A percentile compares a stretch with the other conserved stretches of the same genome.
Conservation (phyloP, 2,797 vertebrate species). For the Hemibagrus guttatus region DNA sequence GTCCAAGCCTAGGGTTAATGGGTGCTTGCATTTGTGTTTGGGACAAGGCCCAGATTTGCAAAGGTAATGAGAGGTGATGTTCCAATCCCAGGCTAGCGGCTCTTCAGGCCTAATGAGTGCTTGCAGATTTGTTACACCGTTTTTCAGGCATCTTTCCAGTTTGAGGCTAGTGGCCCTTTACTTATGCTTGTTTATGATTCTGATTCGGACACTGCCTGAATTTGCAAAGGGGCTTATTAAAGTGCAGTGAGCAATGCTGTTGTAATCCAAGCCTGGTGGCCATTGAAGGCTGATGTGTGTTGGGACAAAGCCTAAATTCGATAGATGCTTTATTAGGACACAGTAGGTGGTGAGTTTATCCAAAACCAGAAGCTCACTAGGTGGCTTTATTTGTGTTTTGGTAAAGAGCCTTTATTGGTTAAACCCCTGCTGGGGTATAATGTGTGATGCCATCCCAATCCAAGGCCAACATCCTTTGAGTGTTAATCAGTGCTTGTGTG, state of each 20-base stretch:
- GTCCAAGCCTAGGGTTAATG: slow-evolving; percentile 26
- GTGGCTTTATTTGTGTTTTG: slow-evolving; percentile 39
- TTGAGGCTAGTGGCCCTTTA: not conserved
- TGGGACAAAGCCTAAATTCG: slow-evolving; percentile 12
- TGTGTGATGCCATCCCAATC: slow-evolving; percentile 41
- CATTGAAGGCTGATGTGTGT: not conserved
- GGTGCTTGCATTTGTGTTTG: slow-evolving; percentile 21
- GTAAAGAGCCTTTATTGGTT: slow-evolving; percentile 34
- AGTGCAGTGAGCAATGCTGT: not conserved
- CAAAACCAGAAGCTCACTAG: not conserved
- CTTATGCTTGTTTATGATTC: not conserved
- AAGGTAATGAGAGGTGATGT: slow-evolving; percentile 30
- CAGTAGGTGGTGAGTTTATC: not conserved
- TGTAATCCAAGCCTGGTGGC: not conserved
- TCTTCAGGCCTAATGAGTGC: slow-evolving; percentile 8
- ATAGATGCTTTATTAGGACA: slow-evolving; percentile 3
- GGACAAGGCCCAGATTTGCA: slow-evolving; percentile 28
- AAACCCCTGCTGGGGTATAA: slow-evolving; percentile 44
- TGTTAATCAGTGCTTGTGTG: slow-evolving; percentile 33
- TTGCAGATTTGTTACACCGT: slow-evolving; percentile 16
- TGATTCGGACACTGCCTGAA: not conserved
- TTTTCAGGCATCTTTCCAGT: slow-evolving; percentile 9
- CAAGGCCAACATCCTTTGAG: slow-evolving; percentile 3
- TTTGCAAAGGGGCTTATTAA: not conserved
- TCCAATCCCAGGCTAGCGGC: slow-evolving; percentile 1